Evolutionary conservation across 2,113 vertebrate genomes (phyloP).

Genomic region (Gallinago jamesoni): DNA sequence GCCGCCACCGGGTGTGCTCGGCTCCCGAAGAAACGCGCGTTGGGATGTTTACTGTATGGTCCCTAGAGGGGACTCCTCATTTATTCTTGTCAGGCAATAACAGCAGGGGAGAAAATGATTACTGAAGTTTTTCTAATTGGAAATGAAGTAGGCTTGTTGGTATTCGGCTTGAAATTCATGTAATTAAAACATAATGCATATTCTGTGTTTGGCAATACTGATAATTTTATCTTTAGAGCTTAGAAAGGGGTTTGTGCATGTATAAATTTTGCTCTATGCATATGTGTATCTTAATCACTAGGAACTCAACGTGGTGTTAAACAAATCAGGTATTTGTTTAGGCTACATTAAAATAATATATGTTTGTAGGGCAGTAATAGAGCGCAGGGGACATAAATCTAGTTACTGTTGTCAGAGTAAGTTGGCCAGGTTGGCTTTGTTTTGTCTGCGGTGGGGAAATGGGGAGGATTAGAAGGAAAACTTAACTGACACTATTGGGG

Average conservation of each 20-base stretch:
- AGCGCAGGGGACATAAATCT: background rate
- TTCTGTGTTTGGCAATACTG: conserved; percentile 30
- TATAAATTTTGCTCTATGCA: background rate
- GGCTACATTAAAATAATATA: conserved; percentile 30
- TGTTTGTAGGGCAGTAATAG: conserved; percentile 21
- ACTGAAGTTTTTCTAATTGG: conserved; percentile 57
- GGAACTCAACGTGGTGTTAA: background rate
- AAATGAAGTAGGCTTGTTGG: conserved; percentile 28
- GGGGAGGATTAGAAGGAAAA: background rate
- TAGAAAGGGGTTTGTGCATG: background rate
- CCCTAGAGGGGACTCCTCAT: background rate
- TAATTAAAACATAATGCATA: conserved; percentile 41
- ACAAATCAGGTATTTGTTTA: conserved; percentile 46
- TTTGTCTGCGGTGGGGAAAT: background rate
- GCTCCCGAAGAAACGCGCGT: background rate
- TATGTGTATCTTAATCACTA: background rate
- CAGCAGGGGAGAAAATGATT: conserved; percentile 2
- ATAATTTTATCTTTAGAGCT: conserved; percentile 39
- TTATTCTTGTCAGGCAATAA: conserved; percentile 30
- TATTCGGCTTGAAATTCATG: background rate
- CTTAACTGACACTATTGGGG: background rate
- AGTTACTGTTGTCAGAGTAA: background rate
- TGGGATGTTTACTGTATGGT: background rate
- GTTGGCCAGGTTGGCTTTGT: background rate
- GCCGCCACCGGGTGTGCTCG: background rate